Percentiles rank a stretch among this genome's conserved stretches.
Conservation (phyloP, 1,140 invertebrate genomes). For the Ctenoplectra terminalis region DNA sequence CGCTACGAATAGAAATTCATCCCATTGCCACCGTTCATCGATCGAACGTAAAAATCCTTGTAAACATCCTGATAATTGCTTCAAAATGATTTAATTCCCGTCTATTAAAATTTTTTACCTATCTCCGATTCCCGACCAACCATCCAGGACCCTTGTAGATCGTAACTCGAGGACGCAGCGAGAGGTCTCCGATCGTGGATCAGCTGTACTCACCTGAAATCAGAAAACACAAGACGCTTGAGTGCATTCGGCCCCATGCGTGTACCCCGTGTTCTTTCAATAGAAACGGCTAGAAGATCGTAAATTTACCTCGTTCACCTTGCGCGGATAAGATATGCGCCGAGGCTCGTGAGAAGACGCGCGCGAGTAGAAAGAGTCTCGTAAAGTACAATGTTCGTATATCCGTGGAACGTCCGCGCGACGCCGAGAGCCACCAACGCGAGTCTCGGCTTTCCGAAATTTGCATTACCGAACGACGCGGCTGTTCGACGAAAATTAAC, state of each 20-base stretch:
- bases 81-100: not conserved
- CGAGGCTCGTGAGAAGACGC: constrained; percentile 50
- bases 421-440: not conserved
- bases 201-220: constrained; percentile 54
- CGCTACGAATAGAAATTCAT: too few species aligned
- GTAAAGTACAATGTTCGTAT: constrained; percentile 50
- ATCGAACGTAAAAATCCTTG: too few species aligned
- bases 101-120: constrained; percentile 3
- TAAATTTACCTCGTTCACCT: constrained; percentile 67
- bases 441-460: constrained; percentile 38
- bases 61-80: not conserved
- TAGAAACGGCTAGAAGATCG: constrained; percentile 46
- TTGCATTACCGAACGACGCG: constrained; percentile 35
- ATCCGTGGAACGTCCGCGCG: constrained; percentile 10
- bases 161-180: constrained; percentile 25
- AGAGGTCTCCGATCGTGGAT: not conserved
- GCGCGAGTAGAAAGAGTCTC: constrained; percentile 44
- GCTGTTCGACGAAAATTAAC: constrained; percentile 29
- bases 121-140: not conserved
- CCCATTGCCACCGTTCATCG: too few species aligned
- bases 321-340: constrained; percentile 66
- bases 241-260: constrained; percentile 30
- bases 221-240: constrained; percentile 37
- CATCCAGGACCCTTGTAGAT: not conserved
- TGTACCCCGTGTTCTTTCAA: constrained; percentile 44